Percentiles rank a stretch among this genome's conserved stretches.
Evolutionary conservation across 30 jellyfish, hydroid and myxozoan genomes (phyloP).

Genomic region (Turritopsis dohrnii): DNA sequence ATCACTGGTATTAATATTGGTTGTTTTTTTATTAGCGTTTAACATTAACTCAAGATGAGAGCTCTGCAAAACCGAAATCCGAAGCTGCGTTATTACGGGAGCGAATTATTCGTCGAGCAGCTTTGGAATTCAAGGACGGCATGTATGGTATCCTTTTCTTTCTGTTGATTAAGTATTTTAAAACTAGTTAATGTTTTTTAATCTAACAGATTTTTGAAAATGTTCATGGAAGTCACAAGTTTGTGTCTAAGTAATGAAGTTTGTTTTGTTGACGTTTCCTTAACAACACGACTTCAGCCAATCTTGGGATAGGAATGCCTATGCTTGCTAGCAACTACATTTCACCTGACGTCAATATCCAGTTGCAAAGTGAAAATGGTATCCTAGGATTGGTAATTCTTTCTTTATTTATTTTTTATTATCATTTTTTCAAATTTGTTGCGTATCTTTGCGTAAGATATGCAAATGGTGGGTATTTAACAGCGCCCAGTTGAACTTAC

Average conservation of each 20-base stretch:
- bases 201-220: no score
- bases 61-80: constrained; percentile 42
- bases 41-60: neutral
- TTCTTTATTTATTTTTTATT: neutral
- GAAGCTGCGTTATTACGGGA: constrained; percentile 85
- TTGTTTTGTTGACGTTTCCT: neutral
- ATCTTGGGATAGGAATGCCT: constrained; percentile 99
- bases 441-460: no score
- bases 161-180: neutral
- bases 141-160: constrained; percentile 89
- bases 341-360: constrained; percentile 68
- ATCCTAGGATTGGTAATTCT: constrained; percentile 87
- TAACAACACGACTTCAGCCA: constrained; percentile 33
- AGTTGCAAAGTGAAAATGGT: constrained; percentile 94
- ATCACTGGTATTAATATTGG: neutral
- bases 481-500: no score
- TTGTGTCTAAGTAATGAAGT: no score
- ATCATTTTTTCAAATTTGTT: neutral
- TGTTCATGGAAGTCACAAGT: neutral
- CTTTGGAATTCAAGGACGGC: constrained; percentile 82
- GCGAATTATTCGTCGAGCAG: constrained; percentile 87
- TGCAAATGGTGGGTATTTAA: no score
- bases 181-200: no score
- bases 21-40: constrained; percentile 9
- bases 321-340: constrained; percentile 95